Conservation (phyloP, 92 coral and sea anemone genomes). For the Micromussa lordhowensis region DNA sequence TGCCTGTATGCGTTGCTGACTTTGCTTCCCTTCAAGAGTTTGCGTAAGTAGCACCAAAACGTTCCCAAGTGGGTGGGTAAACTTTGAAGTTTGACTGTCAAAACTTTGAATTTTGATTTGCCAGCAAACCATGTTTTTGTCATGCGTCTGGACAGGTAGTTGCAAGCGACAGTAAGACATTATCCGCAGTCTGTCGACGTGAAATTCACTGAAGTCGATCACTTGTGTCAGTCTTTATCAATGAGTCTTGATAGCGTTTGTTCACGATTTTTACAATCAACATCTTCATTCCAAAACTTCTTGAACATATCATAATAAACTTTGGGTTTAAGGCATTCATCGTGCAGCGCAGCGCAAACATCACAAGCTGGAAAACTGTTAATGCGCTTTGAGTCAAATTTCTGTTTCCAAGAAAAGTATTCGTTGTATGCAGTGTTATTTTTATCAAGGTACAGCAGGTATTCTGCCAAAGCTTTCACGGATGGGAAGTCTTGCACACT, state of each 20-base stretch:
- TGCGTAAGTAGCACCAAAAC: no score
- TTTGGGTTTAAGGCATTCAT: slow-evolving; percentile 15
- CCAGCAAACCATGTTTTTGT: no score
- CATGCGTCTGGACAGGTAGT: no score
- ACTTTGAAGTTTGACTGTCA: no score
- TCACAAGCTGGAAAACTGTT: not conserved
- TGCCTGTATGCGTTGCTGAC: no score
- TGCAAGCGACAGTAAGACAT: no score
- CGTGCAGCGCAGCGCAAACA: not conserved
- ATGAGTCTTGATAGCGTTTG: not conserved
- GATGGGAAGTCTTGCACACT: slow-evolving; percentile 60
- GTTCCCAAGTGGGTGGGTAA: no score
- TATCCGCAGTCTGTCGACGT: no score
- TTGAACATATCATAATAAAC: not conserved
- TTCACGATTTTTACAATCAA: slow-evolving; percentile 2
- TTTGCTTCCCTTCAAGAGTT: no score
- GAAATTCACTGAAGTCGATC: no score
- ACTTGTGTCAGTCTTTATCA: not conserved
- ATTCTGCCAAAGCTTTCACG: slow-evolving; percentile 65
- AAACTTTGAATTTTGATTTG: no score
- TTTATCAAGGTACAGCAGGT: slow-evolving; percentile 52
- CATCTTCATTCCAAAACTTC: slow-evolving; percentile 7
- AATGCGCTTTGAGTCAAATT: not conserved
- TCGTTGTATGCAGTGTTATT: slow-evolving; percentile 69
- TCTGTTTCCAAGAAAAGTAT: slow-evolving; percentile 66